phyloP scores from a whole-genome alignment of 2,888 invertebrate genomes.

The Ichneumoninae sp. region DNA sequence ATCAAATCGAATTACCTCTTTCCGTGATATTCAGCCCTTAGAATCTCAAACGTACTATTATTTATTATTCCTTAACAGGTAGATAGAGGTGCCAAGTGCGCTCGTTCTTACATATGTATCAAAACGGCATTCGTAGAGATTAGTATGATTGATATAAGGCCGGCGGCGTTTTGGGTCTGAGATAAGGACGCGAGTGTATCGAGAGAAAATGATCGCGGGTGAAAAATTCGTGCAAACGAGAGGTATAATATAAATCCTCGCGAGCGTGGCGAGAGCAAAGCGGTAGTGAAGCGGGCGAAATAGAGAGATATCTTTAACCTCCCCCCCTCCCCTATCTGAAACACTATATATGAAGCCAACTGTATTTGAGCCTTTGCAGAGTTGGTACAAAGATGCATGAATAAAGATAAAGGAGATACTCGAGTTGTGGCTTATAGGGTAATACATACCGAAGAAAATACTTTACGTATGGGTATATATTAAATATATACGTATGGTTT shows the following conservation, averaged over 20 bases:
- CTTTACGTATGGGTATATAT: not conserved
- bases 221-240: not conserved
- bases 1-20: not conserved
- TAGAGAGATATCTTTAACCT: constrained; percentile 54
- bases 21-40: not conserved
- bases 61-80: not conserved
- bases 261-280: constrained; percentile 2
- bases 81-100: not conserved
- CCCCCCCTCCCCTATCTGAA: constrained; percentile 10
- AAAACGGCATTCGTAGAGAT: constrained; percentile 48
- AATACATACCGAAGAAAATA: constrained; percentile 27
- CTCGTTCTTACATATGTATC: constrained; percentile 10
- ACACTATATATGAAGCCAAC: constrained; percentile 1
- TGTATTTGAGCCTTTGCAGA: constrained; percentile 42
- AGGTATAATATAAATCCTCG: not conserved
- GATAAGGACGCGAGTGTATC: constrained; percentile 19
- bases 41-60: not conserved
- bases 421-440: constrained; percentile 28
- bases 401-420: constrained; percentile 62
- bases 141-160: constrained; percentile 14
- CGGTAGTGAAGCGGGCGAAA: constrained; percentile 34
- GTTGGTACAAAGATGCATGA: constrained; percentile 62
- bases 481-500: constrained; percentile 3
- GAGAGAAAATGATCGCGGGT: not conserved
- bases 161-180: not conserved